These are phyloP conservation scores for Typhlomys cinereus DNA, from an alignment of 2,113 vertebrate species.

Conservation along the genomic window DNA sequence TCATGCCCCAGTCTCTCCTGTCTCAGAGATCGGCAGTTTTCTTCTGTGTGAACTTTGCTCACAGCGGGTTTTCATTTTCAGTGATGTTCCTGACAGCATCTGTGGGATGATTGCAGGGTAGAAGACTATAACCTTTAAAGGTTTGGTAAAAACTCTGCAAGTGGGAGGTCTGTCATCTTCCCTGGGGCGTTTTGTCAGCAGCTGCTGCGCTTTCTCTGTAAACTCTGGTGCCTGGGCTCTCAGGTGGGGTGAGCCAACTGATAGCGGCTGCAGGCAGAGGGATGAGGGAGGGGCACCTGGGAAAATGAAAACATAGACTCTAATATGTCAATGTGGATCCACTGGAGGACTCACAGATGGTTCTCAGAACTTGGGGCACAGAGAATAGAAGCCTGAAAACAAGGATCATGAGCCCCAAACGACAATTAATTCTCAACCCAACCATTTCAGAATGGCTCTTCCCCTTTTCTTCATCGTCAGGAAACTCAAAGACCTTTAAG, in stretches of 20 bases:
- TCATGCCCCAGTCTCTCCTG: rapidly evolving
- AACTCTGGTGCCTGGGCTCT: neutral
- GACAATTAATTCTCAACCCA: no score
- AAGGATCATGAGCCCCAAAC: neutral
- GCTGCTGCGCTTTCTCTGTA: constrained; percentile 42
- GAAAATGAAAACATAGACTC: rapidly evolving
- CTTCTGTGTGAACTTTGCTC: constrained; percentile 60
- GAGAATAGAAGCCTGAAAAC: neutral
- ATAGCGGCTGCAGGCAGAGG: rapidly evolving
- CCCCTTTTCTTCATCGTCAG: neutral
- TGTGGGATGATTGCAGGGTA: constrained; percentile 65
- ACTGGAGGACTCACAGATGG: neutral
- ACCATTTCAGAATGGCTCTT: neutral
- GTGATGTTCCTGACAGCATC: constrained; percentile 59
- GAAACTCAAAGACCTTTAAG: neutral
- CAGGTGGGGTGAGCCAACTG: neutral
- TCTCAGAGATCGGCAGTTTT: neutral
- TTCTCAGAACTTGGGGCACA: neutral
- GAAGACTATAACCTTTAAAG: constrained; percentile 61
- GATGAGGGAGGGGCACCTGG: rapidly evolving
- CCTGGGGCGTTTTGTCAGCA: neutral
- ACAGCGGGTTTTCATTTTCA: constrained; percentile 65
- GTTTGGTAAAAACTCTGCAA: constrained; percentile 68
- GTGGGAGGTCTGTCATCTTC: constrained; percentile 66
- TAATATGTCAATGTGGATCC: neutral